Percentiles rank a stretch among this genome's conserved stretches.
Evolutionary conservation across 2,888 invertebrate genomes (phyloP).

Genomic region (Microctonus brassicae): DNA sequence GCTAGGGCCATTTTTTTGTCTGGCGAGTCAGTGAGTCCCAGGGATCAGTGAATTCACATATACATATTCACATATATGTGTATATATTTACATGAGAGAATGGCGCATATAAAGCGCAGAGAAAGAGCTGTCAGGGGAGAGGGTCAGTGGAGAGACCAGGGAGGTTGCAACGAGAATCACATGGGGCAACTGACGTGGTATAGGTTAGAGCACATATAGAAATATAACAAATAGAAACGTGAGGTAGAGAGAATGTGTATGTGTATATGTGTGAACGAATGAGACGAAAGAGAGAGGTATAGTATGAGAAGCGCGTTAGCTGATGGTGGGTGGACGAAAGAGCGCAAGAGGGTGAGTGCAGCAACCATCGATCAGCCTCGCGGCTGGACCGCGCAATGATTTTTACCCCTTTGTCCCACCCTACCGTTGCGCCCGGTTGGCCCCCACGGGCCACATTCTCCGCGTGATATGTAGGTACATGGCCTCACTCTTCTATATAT

Average conservation of each 20-base stretch:
- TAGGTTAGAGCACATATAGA: constrained; percentile 30
- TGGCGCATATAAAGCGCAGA: constrained; percentile 45
- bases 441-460: constrained; percentile 62
- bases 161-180: constrained; percentile 44
- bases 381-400: constrained; percentile 70
- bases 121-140: constrained; percentile 43
- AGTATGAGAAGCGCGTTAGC: constrained; percentile 11
- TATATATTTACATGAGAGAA: neutral
- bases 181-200: constrained; percentile 41
- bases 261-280: constrained; percentile 37
- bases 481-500: constrained; percentile 39
- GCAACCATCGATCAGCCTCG: constrained; percentile 62
- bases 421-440: constrained; percentile 51
- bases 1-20: constrained; percentile 69
- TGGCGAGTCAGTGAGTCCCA: constrained; percentile 69
- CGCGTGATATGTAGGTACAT: constrained; percentile 50
- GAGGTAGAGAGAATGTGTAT: constrained; percentile 56
- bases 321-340: constrained; percentile 22
- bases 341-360: constrained; percentile 36
- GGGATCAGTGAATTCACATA: constrained; percentile 66
- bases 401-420: constrained; percentile 68
- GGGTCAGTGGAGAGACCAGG: constrained; percentile 40
- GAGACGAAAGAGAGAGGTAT: constrained; percentile 19
- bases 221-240: too few relatives aligned
- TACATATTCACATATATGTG: neutral